Base-by-base conservation (phyloP, 2,888 invertebrate genomes). In the Habroteleia sp. region DNA sequence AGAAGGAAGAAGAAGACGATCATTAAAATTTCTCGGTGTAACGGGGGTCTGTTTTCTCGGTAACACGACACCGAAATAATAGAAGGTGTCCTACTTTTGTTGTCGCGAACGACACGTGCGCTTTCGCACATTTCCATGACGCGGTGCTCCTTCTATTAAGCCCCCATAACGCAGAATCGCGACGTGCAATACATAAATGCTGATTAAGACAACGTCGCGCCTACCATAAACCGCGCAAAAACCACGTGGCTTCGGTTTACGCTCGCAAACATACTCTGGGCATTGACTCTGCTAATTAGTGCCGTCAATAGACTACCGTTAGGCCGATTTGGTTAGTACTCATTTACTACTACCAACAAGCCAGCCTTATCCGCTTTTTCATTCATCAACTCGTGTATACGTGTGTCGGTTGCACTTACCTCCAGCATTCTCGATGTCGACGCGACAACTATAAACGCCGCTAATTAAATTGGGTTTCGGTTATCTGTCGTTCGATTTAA, bases 311-410 rank as follows among this genome's bases (percentile, higher is more conserved):
- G 58, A 42, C 56, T 72, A 65, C 72, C 72, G 72, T 63, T 63
- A 72, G 68, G 54, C 74, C 68, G 62, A 74, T 69, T 74, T 74
- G 80, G 80, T 69, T 74, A 79, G 80, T 81, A 83, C 82, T 82
- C 80, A 82, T 81, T 81, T 81, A 81, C 79, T 74, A 78, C 68
- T 29, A 58, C 65, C 37, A 56, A 54, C 7, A 17, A 41, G 63
- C 23, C 42, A 44, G 42, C 33, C 56, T 50, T 63, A 56, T 54
- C 63, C 48, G 60, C 84, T 83, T 84, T 85, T 87, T 86, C 87
- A 87, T 87, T 87, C 86, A 87, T 85, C 81, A 82, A 83, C 83
- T 81, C 79, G 79, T 81, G 48, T 50, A 56, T 58, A 42, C 54
- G 58, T 39, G 54, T 65, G 56, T 65, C 56, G 48, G 27, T 39